Conservation (phyloP, 2,888 invertebrate species). For the Drosophila melanosoma region DNA sequence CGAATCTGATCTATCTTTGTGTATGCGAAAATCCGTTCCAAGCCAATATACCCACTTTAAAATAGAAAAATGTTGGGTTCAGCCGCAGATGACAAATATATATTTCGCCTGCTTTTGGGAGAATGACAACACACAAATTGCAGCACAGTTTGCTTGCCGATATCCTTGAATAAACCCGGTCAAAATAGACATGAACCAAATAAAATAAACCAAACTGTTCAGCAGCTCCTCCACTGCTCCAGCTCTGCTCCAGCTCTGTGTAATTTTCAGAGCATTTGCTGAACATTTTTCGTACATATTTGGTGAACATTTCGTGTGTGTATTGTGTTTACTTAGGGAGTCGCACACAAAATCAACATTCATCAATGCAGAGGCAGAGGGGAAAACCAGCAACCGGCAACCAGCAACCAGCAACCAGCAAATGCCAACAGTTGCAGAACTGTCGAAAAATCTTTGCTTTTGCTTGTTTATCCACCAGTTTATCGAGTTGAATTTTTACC, state of each 20-base stretch:
- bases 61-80: not conserved
- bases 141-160: constrained; percentile 11
- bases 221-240: not conserved
- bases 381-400: constrained; percentile 3
- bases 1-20: not conserved
- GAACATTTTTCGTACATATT: constrained; percentile 24
- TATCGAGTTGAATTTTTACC: constrained; percentile 46
- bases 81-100: constrained; percentile 7
- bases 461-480: constrained; percentile 37
- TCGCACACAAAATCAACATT: constrained; percentile 57
- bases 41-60: constrained; percentile 17
- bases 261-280: constrained; percentile 45
- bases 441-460: constrained; percentile 32
- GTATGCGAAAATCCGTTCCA: too few species aligned
- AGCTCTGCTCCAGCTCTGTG: constrained; percentile 15
- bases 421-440: constrained; percentile 24
- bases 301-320: constrained; percentile 21
- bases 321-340: constrained; percentile 41
- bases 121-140: constrained; percentile 42
- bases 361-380: constrained; percentile 62
- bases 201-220: constrained; percentile 8
- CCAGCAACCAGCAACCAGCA: constrained; percentile 14
- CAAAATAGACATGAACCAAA: constrained; percentile 18
- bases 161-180: constrained; percentile 21
- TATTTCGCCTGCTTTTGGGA: constrained; percentile 16